Evolutionary conservation across 1,140 invertebrate genomes (phyloP), one percentile per base, ranked within the genome.

Genomic region (Hylaeus anthracinus): DNA sequence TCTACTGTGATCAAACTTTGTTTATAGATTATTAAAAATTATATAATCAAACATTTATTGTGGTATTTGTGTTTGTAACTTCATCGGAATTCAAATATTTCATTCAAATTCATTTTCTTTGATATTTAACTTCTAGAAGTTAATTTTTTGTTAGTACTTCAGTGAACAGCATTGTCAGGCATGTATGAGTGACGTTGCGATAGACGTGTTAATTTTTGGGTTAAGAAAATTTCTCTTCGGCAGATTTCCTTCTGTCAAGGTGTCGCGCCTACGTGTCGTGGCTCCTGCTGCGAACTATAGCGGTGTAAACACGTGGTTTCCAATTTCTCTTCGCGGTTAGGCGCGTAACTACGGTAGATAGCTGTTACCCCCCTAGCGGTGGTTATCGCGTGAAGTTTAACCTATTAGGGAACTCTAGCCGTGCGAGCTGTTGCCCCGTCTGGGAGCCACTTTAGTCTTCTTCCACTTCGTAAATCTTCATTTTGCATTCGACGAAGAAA

Each of bases 271-370:
- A 63, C 60, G 37, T 51, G 9, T 8, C 45, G 4, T 3, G 14
- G 48, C 53, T 43, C n/a, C 15, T 56, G 39, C n/a, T 12, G 65
- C 1, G 56, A 56, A 64, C 26, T 10, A n/a, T 73, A 51, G 51
- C 55, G 43, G 26, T 6, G 58, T 55, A 70, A 70, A 53, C 58
- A 6, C 64, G 15, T 45, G 55, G 37, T 58, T 51, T 56, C 39
- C 56, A 63, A 55, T 77, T 81, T 70, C 73, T 70, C 66, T 77
- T 56, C 73, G 72, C 3, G 72, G 78, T 58, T 15, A 10, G 15
- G 5, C 26, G 51, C 41, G 43, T 60, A 74, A 73, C 10, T 69
- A 67, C 72, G 43, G 63, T 39, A 26, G 37, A 69, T 60, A 81
- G 12, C n/a, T 15, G 14, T 73, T 66, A 73, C 39, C 39, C 45